Percentiles rank a stretch among this genome's conserved stretches.
phyloP scores from a whole-genome alignment of 1,140 invertebrate species.

The Temnothorax longispinosus region DNA sequence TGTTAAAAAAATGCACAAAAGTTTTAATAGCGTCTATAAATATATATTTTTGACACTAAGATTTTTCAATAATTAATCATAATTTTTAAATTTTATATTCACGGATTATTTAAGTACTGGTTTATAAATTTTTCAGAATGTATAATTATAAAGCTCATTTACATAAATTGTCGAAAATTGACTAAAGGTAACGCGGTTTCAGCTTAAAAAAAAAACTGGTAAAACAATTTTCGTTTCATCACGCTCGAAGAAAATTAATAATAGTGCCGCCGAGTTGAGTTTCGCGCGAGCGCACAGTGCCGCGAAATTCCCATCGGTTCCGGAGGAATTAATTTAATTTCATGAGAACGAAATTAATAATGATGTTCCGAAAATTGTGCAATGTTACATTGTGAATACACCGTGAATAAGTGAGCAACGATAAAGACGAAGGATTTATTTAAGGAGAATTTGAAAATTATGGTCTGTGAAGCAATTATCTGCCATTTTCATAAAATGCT shows the following conservation, averaged over 20 bases:
- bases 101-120: neutral
- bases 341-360: slow-evolving; percentile 52
- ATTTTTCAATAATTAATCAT: slow-evolving; percentile 17
- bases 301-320: slow-evolving; percentile 20
- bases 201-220: neutral
- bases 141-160: neutral
- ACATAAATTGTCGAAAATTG: slow-evolving; percentile 29
- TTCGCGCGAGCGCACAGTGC: neutral
- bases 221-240: slow-evolving; percentile 5
- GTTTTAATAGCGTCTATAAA: neutral
- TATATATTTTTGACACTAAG: neutral
- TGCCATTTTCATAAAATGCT: neutral
- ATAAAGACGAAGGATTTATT: neutral
- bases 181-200: neutral
- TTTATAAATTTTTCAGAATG: neutral
- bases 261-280: slow-evolving; percentile 13
- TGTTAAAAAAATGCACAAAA: neutral
- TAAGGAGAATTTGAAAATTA: neutral
- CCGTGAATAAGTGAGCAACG: slow-evolving; percentile 3
- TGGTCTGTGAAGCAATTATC: neutral
- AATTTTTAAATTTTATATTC: neutral
- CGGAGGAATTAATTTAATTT: slow-evolving; percentile 59
- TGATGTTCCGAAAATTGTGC: slow-evolving; percentile 33
- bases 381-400: neutral
- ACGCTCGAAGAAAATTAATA: slow-evolving; percentile 50